phyloP scores from a whole-genome alignment of 2,113 vertebrate genomes.

The Stegostoma tigrinum region DNA sequence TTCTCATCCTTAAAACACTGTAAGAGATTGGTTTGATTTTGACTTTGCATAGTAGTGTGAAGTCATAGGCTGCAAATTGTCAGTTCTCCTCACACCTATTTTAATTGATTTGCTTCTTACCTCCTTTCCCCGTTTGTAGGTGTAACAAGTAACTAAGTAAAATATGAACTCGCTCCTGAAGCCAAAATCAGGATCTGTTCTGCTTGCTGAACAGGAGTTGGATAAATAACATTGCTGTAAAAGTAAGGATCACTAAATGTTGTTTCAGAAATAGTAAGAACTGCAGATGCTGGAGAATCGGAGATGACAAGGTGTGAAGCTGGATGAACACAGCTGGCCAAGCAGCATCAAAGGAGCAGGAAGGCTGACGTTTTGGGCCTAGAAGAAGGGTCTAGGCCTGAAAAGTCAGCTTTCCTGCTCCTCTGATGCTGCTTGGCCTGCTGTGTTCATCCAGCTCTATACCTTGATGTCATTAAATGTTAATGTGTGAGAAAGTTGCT shows the following conservation, averaged over 20 bases:
- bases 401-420: too few relatives aligned
- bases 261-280: too few relatives aligned
- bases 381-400: too few relatives aligned
- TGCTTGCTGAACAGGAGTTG: neutral
- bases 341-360: too few relatives aligned
- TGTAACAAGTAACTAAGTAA: neutral
- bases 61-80: neutral
- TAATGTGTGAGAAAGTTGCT: neutral
- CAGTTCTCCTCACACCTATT: neutral
- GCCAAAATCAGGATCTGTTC: neutral
- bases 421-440: too few relatives aligned
- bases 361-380: too few relatives aligned
- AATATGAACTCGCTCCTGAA: neutral
- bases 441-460: too few relatives aligned
- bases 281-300: too few relatives aligned
- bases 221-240: neutral
- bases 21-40: neutral
- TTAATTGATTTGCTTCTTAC: neutral
- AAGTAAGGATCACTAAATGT: slow-evolving; percentile 1
- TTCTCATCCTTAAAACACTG: neutral
- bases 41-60: neutral
- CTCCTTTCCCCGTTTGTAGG: neutral
- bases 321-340: too few relatives aligned
- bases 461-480: slow-evolving; percentile 1
- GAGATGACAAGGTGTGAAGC: too few relatives aligned